Percentiles rank a stretch among this genome's conserved stretches.
Conservation (phyloP, 2,797 vertebrate genomes). For the Sciurus carolinensis region DNA sequence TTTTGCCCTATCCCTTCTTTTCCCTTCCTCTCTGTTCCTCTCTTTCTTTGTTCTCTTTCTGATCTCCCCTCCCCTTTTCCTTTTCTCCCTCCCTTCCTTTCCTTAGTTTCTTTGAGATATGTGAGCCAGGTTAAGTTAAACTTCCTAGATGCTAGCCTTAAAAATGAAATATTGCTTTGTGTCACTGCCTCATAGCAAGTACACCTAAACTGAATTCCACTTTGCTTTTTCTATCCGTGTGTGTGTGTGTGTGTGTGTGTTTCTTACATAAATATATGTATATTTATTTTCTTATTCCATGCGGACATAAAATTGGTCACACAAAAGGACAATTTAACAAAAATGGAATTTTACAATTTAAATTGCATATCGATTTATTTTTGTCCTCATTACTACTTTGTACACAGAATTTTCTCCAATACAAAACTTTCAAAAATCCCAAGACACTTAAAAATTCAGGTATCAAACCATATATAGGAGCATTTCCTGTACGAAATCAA, state of each 20-base stretch:
- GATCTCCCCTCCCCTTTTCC: rapidly evolving
- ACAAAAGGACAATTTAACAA: background rate
- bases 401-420: background rate
- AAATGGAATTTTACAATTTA: constrained; percentile 6
- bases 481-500: background rate
- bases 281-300: background rate
- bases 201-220: background rate
- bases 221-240: background rate
- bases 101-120: background rate
- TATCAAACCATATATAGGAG: background rate
- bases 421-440: background rate
- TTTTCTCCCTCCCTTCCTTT: rapidly evolving
- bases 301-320: background rate
- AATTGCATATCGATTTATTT: background rate
- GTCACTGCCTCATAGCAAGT: background rate
- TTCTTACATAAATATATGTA: background rate
- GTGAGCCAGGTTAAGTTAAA: background rate
- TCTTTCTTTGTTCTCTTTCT: background rate
- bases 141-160: background rate
- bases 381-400: background rate
- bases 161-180: background rate
- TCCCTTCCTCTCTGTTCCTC: background rate
- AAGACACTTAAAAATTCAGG: background rate
- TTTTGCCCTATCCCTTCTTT: background rate
- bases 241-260: background rate